These are phyloP conservation scores for Charina bottae DNA, from an alignment of 2,113 vertebrate species.

Conservation along the genomic window DNA sequence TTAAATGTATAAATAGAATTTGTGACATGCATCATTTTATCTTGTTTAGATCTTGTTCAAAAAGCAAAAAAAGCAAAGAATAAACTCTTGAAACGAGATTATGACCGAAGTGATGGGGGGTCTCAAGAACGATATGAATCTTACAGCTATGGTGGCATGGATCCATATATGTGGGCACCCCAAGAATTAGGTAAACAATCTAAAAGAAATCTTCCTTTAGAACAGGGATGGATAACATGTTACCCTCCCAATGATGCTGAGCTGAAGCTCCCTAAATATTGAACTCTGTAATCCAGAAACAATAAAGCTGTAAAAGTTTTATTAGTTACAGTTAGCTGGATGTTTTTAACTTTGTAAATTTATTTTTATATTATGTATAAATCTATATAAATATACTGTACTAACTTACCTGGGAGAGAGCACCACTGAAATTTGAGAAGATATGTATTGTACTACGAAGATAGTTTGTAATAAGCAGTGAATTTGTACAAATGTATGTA, in stretches of 20 bases:
- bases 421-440: background rate
- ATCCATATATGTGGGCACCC: constrained; percentile 97
- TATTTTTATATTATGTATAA: background rate
- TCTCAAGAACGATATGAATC: constrained; percentile 85
- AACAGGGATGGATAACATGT: background rate
- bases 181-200: constrained; percentile 90
- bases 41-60: constrained; percentile 84
- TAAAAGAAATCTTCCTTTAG: fast-evolving
- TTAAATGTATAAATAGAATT: background rate
- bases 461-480: background rate
- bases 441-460: background rate
- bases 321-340: background rate
- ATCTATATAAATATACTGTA: background rate
- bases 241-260: too few relatives aligned
- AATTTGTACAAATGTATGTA: background rate
- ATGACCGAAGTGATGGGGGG: constrained; percentile 83
- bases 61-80: constrained; percentile 96
- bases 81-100: constrained; percentile 89
- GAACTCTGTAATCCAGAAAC: background rate
- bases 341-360: background rate
- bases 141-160: constrained; percentile 93
- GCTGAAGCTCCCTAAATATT: background rate
- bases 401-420: background rate
- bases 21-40: background rate
- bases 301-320: background rate